Evolutionary conservation across 2,888 invertebrate genomes (phyloP).

Genomic region (Eumacrocentrus americanus): DNA sequence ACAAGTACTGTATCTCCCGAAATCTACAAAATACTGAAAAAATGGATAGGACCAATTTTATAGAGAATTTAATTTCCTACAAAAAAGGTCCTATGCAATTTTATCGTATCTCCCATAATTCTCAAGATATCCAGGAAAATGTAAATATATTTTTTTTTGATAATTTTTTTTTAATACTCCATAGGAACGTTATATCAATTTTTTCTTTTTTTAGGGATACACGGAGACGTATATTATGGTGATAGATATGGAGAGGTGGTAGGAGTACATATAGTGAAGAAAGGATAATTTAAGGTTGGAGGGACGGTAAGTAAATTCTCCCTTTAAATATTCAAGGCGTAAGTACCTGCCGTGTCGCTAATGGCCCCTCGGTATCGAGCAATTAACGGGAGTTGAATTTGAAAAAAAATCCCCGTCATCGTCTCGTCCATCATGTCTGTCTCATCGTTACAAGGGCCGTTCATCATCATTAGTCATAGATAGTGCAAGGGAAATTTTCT

Average conservation of each 20-base stretch:
- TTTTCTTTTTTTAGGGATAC: background rate
- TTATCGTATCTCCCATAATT: background rate
- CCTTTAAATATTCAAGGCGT: slow-evolving; percentile 24
- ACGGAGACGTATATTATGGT: background rate
- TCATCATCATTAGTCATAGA: slow-evolving; percentile 23
- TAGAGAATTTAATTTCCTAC: background rate
- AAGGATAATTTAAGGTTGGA: slow-evolving; percentile 19
- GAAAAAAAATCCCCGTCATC: slow-evolving; percentile 18
- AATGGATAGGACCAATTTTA: background rate
- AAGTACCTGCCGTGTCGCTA: slow-evolving; percentile 30
- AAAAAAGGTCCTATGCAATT: background rate
- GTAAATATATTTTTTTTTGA: background rate
- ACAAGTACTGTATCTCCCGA: too few relatives aligned
- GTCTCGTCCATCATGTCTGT: slow-evolving; percentile 16
- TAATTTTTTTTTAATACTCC: too few relatives aligned
- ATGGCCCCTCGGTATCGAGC: slow-evolving; percentile 24
- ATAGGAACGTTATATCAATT: too few relatives aligned
- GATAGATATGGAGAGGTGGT: background rate
- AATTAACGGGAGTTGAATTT: slow-evolving; percentile 26
- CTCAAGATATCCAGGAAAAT: background rate
- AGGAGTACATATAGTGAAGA: background rate
- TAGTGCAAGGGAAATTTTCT: background rate
- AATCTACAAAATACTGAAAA: too few relatives aligned
- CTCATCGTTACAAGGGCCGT: slow-evolving; percentile 9
- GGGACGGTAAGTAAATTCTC: slow-evolving; percentile 21